phyloP scores from a whole-genome alignment of 2,797 vertebrate species.

The Anguilla anguilla region DNA sequence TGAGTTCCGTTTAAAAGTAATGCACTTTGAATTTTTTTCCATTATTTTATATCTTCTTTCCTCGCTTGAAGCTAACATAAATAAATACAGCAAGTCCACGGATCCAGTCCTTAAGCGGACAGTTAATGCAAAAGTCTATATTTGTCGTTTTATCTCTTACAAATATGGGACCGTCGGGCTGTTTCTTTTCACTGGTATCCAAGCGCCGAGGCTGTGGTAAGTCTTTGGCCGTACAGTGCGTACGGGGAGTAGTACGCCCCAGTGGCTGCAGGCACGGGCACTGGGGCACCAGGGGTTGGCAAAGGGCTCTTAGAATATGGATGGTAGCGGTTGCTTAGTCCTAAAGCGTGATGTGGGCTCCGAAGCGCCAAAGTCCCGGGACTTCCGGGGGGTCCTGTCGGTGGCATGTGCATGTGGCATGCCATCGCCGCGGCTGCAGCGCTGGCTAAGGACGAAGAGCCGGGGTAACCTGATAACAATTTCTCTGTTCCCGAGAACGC shows the following conservation, averaged over 20 bases:
- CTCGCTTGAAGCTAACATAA: constrained; percentile 98
- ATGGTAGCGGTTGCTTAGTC: constrained; percentile 96
- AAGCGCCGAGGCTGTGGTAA: constrained; percentile 96
- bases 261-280: constrained; percentile 92
- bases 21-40: constrained; percentile 89
- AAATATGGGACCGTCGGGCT: constrained; percentile 71
- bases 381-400: constrained; percentile 85
- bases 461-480: constrained; percentile 89
- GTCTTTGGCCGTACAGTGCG: constrained; percentile 98
- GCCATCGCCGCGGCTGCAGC: constrained; percentile 96
- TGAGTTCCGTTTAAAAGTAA: constrained; percentile 91
- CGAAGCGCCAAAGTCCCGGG: constrained; percentile 88
- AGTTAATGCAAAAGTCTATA: constrained; percentile 89
- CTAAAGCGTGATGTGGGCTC: constrained; percentile 95
- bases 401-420: constrained; percentile 98
- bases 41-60: constrained; percentile 84
- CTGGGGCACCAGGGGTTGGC: constrained; percentile 88
- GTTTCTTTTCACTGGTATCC: constrained; percentile 90
- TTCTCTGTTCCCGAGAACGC: constrained; percentile 93
- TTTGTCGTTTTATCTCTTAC: constrained; percentile 86
- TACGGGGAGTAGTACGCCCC: constrained; percentile 98
- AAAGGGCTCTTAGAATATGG: constrained; percentile 98
- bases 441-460: constrained; percentile 91
- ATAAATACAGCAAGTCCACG: constrained; percentile 98
- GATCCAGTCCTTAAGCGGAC: constrained; percentile 92